Evolutionary conservation across 2,797 vertebrate species (phyloP), one percentile per base, ranked within the genome.

Genomic region (Pterois miles): DNA sequence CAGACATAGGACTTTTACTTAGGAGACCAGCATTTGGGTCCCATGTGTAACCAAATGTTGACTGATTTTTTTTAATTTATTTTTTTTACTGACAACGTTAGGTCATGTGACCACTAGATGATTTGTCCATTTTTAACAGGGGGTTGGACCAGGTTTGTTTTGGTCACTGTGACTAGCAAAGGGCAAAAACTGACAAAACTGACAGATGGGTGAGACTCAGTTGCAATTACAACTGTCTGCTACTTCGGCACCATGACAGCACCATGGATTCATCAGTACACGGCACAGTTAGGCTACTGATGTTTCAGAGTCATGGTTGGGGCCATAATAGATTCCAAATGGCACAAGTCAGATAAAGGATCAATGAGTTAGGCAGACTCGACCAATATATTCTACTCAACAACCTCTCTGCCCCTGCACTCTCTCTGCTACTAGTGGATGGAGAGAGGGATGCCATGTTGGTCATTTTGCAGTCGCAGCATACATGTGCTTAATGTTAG

Each of bases 81-180:
- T n/a, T n/a, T n/a, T 10, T 48, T 48, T 48, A n/a, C 29, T 33
- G 31, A 11, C 5, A 20, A 12, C 7, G 6, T 23, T 23, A 23
- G 14, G 34, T 5, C n/a, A 48, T 14, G 14, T 48, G 46, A 48
- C 0, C 46, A n/a, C 18, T n/a, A 48, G 20, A 10, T 8, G 0
- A 48, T n/a, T n/a, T 48, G 0, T 48, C n/a, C n/a, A 34, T 48
- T 48, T 48, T 48, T 48, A 48, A 20, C 20, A 48, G 8, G 20
- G 4, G 46, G 46, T n/a, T 48, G 46, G 46, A 48, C 46, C 46
- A n/a, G 20, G 46, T 48, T 48, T 3, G 2, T 48, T n/a, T 48
- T 8, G 8, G 18, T 48, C 46, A 10, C 46, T 1, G 20, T 20
- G 20, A 48, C 46, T 48, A 20, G 20, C 18, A 48, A 48, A 48